Percentiles rank a stretch among this genome's conserved stretches.
These are phyloP conservation scores for Epizoanthus stellaris DNA, from an alignment of 92 coral and sea anemone genomes.

Conservation along the genomic window DNA sequence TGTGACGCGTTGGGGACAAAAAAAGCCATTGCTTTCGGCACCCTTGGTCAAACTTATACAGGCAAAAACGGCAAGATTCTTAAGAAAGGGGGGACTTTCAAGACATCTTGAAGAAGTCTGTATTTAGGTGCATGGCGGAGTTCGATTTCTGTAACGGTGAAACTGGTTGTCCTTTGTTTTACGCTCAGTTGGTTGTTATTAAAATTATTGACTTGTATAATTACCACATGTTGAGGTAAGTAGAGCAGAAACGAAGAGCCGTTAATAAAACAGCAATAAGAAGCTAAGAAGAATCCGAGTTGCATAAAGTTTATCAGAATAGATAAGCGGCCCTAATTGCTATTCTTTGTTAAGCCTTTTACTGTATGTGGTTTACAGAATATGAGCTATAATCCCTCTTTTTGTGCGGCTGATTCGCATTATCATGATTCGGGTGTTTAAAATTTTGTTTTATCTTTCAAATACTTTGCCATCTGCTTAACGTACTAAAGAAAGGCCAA, in stretches of 20 bases:
- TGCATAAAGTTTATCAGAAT: slow-evolving; percentile 10
- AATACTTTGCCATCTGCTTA: slow-evolving; percentile 12
- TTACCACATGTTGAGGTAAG: slow-evolving; percentile 71
- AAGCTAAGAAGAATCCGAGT: neutral
- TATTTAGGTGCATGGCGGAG: too few species aligned
- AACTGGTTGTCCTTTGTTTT: slow-evolving; percentile 34
- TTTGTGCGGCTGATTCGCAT: neutral
- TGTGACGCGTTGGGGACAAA: slow-evolving; percentile 67
- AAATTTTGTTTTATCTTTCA: slow-evolving; percentile 10
- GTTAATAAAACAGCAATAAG: neutral
- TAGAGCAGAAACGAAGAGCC: slow-evolving; percentile 15
- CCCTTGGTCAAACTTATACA: slow-evolving; percentile 13
- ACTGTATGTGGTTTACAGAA: slow-evolving; percentile 19
- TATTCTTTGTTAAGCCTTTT: slow-evolving; percentile 9
- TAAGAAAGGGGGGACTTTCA: neutral
- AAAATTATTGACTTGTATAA: slow-evolving; percentile 68
- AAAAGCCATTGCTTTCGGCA: neutral
- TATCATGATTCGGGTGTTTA: neutral
- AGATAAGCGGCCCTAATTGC: slow-evolving; percentile 19
- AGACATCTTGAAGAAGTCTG: neutral
- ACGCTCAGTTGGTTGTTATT: slow-evolving; percentile 52
- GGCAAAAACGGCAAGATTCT: neutral
- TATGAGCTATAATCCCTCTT: slow-evolving; percentile 31
- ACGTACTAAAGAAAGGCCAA: neutral
- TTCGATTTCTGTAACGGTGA: slow-evolving; percentile 15